These are phyloP conservation scores for Nibea coibor DNA, from an alignment of 2,113 vertebrate species.

Conservation along the genomic window DNA sequence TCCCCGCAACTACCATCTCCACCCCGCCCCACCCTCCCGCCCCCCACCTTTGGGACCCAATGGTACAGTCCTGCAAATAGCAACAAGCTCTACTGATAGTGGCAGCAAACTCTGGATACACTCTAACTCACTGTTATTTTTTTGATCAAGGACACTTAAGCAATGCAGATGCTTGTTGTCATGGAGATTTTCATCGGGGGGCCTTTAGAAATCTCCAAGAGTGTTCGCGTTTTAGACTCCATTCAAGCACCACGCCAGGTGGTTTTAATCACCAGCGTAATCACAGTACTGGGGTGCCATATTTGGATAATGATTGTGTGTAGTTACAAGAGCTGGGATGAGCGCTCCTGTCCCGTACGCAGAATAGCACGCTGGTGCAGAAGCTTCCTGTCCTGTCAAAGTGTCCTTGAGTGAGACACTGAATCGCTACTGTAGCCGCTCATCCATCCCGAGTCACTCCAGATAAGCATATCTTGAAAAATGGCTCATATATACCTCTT, in stretches of 20 bases:
- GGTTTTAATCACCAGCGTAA: background rate
- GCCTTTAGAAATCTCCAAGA: slow-evolving; percentile 7
- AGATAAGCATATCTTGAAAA: slow-evolving; percentile 42
- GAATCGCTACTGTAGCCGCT: slow-evolving; percentile 27
- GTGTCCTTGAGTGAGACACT: slow-evolving; percentile 55
- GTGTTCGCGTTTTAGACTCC: background rate
- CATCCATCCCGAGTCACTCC: slow-evolving; percentile 32
- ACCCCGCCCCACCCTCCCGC: slow-evolving; percentile 24
- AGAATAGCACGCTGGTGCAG: background rate
- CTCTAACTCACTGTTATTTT: slow-evolving; percentile 4
- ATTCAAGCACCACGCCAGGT: slow-evolving; percentile 13
- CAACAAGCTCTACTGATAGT: slow-evolving; percentile 55
- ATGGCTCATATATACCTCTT: slow-evolving; percentile 37
- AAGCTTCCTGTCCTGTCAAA: slow-evolving; percentile 14
- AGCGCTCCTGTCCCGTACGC: slow-evolving; percentile 18
- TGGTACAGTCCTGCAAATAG: slow-evolving; percentile 79
- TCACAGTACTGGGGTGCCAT: background rate
- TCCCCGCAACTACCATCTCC: slow-evolving; percentile 38
- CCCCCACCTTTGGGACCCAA: slow-evolving; percentile 22
- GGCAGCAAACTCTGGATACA: slow-evolving; percentile 17
- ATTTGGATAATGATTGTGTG: slow-evolving; percentile 14
- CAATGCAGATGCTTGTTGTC: slow-evolving; percentile 37
- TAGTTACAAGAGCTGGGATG: background rate
- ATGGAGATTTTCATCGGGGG: slow-evolving; percentile 25
- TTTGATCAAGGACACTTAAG: slow-evolving; percentile 34